Base-by-base conservation (phyloP, 1,140 invertebrate species). In the Trichoplusia ni region DNA sequence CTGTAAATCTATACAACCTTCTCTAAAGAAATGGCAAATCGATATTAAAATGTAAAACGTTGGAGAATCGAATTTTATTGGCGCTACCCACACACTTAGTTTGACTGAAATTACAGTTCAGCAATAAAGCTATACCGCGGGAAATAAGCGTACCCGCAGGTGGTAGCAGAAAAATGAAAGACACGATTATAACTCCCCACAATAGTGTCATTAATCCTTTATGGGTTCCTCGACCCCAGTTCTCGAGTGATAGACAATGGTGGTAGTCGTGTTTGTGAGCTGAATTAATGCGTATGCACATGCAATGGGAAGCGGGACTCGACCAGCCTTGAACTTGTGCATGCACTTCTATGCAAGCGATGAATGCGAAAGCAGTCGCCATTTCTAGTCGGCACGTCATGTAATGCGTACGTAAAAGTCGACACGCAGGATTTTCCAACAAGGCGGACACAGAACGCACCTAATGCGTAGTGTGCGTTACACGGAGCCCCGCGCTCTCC, bases 201-300 rank as follows among this genome's bases (percentile, higher is more conserved):
- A 89, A 86, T 88, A 73, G 77, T 82, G 78, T 84, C 84, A 82
- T 88, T 88, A 90, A 87, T 89, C 85, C 80, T 85, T 81, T 84
- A 88, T 79, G 78, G 76, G 87, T 81, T 81, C 79, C 44, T 64
- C 73, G 82, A 87, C 77, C 87, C 75, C 73, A 14, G 71, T 62
- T 63, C 71, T 70, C 74, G 64, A 75, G 78, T 86, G 85, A 88
- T 88, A 90, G 87, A 90, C 87, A 90, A 90, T 90, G 85, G 82
- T 86, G 75, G 77, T 82, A 80, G 86, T 81, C 68, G 76, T 67
- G 78, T 68, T 80, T 89, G 86, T 86, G 86, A 84, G 85, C 64
- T 73, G 86, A 88, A 89, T 90, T 86, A 90, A 88, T 86, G 77
- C 81, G 74, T 75, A 79, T 84, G 84, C 83, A 80, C 82, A 82